Conservation (phyloP, 2,113 vertebrate species). For the Ptyas mucosa region DNA sequence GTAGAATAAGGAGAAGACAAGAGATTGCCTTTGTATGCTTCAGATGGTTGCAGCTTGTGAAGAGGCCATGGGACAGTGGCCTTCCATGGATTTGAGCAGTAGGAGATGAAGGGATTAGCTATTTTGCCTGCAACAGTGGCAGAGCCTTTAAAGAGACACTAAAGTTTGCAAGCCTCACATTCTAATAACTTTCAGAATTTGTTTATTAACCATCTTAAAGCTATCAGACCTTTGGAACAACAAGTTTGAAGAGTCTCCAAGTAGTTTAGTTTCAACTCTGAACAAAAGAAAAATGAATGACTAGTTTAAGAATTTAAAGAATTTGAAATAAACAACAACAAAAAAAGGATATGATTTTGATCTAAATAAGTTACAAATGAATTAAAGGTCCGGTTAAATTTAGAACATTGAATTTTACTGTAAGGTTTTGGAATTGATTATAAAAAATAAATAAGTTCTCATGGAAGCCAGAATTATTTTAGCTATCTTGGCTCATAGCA, state of each 20-base stretch:
- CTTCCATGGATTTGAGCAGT: not conserved
- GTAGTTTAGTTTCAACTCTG: not conserved
- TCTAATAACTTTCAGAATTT: not conserved
- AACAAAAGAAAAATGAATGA: not conserved
- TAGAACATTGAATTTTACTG: not conserved
- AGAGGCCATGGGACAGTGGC: not conserved
- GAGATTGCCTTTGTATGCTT: not conserved
- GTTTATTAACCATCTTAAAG: not conserved
- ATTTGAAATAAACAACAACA: too few species aligned
- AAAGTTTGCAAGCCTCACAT: not conserved
- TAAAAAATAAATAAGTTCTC: not conserved
- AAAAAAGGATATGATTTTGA: too few species aligned
- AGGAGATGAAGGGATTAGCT: not conserved
- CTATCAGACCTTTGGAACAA: not conserved
- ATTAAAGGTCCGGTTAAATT: too few species aligned
- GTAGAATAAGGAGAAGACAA: not conserved
- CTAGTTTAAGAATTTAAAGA: too few species aligned
- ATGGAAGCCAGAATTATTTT: not conserved
- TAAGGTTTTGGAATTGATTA: not conserved
- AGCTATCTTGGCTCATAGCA: not conserved
- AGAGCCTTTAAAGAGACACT: not conserved
- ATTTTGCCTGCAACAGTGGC: not conserved
- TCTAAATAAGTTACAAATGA: too few species aligned
- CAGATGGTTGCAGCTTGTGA: not conserved
- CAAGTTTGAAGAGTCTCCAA: not conserved